These are phyloP conservation scores for Gobiocypris rarus DNA, from an alignment of 2,113 vertebrate genomes.

Conservation along the genomic window DNA sequence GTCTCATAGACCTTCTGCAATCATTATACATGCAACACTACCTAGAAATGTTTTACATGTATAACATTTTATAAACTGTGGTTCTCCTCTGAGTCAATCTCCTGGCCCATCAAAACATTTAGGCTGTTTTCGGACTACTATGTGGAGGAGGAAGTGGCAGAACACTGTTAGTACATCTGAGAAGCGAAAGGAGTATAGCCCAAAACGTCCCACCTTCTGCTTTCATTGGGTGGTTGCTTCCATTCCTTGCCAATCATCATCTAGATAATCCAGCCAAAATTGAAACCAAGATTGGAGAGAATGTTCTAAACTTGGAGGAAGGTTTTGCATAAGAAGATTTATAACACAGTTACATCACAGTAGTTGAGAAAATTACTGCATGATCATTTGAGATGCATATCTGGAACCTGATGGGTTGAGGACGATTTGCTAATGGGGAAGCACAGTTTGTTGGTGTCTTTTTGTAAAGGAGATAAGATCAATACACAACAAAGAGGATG, in stretches of 20 bases:
- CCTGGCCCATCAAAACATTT: background rate
- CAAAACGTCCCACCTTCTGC: background rate
- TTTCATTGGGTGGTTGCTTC: background rate
- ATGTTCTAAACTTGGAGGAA: background rate
- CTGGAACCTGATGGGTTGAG: background rate
- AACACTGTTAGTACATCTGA: conserved; percentile 5
- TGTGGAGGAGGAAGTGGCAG: conserved; percentile 14
- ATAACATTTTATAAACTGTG: background rate
- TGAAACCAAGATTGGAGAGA: background rate
- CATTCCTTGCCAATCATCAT: background rate
- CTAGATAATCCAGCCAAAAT: conserved; percentile 6
- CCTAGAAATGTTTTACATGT: conserved; percentile 1
- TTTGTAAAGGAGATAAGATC: background rate
- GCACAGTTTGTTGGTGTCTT: background rate
- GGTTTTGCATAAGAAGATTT: background rate
- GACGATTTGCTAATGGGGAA: background rate
- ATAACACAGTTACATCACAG: background rate
- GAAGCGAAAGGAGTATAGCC: background rate
- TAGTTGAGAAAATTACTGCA: conserved; percentile 8
- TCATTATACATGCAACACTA: background rate
- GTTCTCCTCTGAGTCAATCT: background rate
- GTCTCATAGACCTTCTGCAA: background rate
- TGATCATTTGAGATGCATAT: background rate
- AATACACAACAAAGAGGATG: background rate
- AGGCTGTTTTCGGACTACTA: background rate